Evolutionary conservation across 1,140 invertebrate species (phyloP), one percentile per base, ranked within the genome.

Genomic region (Pachyrhynchus sulphureomaculatus): DNA sequence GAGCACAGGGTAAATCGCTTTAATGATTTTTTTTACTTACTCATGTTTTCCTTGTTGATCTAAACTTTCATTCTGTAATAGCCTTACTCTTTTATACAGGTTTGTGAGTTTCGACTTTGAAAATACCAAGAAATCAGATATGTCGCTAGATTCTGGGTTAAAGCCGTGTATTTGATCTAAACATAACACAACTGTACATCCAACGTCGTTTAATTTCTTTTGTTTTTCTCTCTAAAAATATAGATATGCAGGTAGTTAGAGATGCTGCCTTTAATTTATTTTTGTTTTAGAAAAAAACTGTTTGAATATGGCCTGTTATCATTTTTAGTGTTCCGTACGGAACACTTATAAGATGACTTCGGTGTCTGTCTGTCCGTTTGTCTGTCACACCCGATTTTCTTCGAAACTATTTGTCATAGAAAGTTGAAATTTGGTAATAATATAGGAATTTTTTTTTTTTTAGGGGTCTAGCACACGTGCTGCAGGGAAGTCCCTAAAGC

Each of bases 121-220:
- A 67, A 90, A 89, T 4, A 89, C 75, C 13, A 89, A 70, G 32
- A 81, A 84, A 15, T 86, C 76, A 2, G 74, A 72, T n/a, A 88
- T 74, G 47, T 84, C 80, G 24, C 78, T 72, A 4, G 77, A 67
- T 6, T 81, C 78, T 2, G 80, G 68, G 32, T 69, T 71, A 37
- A 86, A 80, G 68, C 85, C 78, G 70, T 88, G 83, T 23, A 90
- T 72, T 70, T 90, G 88, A 72, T 86, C 79, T 49, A 89, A 75
- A 53, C 82, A 84, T 36, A 90, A 62, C 8, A 87, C 76, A 0
- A 87, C 80, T 10, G 84, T 82, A 2, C 85, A 77, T 51, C 85
- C 78, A 0, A 90, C 79, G 55, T 88, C 80, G 68, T 91, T 91
- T 45, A 91, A 72, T 67, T 84, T 83, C 23, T 77, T 70, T 68